A percentile compares a stretch with the other conserved stretches of the same genome.
Conservation (phyloP, 2,888 invertebrate genomes). For the Poecilobothrus nobilitatus region DNA sequence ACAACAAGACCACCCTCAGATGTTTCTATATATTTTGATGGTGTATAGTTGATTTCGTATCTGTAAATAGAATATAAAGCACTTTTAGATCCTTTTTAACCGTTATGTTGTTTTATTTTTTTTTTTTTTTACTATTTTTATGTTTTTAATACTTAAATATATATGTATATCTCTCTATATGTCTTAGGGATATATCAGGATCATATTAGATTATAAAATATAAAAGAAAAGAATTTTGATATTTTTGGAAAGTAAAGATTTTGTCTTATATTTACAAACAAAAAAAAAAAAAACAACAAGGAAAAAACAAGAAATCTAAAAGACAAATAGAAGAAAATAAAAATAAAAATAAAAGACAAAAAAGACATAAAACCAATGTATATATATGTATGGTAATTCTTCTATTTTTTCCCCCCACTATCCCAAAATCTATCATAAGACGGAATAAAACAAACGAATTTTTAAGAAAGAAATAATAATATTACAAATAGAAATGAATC, state of each 20-base stretch:
- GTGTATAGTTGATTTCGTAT: constrained; percentile 51
- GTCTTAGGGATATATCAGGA: neutral
- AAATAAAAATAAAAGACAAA: neutral
- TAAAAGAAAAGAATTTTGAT: neutral
- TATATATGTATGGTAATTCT: neutral
- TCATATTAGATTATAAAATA: neutral
- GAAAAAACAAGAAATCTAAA: too few species aligned
- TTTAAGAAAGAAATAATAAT: too few species aligned
- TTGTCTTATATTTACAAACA: too few species aligned
- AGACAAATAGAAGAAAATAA: neutral
- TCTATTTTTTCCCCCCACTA: neutral
- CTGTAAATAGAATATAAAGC: constrained; percentile 26
- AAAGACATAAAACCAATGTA: neutral
- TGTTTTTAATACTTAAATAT: neutral
- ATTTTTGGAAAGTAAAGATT: neutral
- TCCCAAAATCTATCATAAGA: too few species aligned
- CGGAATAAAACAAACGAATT: too few species aligned
- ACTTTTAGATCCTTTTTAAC: constrained; percentile 11
- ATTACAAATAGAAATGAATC: too few species aligned
- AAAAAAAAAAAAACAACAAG: too few species aligned
- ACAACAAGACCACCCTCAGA: constrained; percentile 86
- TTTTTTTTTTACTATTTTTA: neutral
- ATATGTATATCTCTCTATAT: neutral
- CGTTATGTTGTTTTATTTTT: neutral
- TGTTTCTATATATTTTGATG: constrained; percentile 88